These are phyloP conservation scores for Luehdorfia chinensis DNA, from an alignment of 1,140 invertebrate genomes.

Conservation along the genomic window DNA sequence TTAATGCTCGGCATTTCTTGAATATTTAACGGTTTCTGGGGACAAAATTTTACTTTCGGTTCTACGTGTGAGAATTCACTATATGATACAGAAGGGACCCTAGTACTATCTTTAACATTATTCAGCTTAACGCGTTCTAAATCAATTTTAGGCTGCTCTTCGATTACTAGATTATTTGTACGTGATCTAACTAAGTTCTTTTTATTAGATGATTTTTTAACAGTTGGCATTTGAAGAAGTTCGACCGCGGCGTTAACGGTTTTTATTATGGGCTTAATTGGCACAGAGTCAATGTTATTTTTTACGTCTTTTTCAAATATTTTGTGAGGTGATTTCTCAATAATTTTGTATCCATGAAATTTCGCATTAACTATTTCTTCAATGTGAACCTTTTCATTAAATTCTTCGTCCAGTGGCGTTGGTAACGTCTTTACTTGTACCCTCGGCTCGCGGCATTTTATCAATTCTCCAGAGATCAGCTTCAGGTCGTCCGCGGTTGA, in stretches of 20 bases:
- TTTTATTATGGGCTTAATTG: conserved; percentile 30
- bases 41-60: conserved; percentile 28
- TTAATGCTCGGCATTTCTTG: conserved; percentile 69
- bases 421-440: conserved; percentile 50
- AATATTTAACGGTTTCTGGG: conserved; percentile 42
- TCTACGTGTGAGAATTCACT: conserved; percentile 47
- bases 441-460: conserved; percentile 45
- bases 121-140: conserved; percentile 28
- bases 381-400: conserved; percentile 71
- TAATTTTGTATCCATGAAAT: conserved; percentile 62
- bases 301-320: conserved; percentile 23
- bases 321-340: conserved; percentile 30
- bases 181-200: conserved; percentile 46
- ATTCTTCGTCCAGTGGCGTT: conserved; percentile 65
- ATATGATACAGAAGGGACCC: conserved; percentile 35
- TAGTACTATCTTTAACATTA: conserved; percentile 30
- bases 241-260: conserved; percentile 30
- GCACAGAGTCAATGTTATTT: conserved; percentile 22
- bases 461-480: conserved; percentile 56
- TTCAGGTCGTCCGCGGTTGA: conserved; percentile 69
- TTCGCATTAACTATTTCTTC: conserved; percentile 71
- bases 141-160: conserved; percentile 24
- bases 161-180: conserved; percentile 49
- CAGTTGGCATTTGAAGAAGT: conserved; percentile 27
- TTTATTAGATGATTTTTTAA: conserved; percentile 29